Percentiles rank a stretch among this genome's conserved stretches.
These are phyloP conservation scores for Anthopleura sola DNA, from an alignment of 64 coral and sea anemone species.

Conservation along the genomic window DNA sequence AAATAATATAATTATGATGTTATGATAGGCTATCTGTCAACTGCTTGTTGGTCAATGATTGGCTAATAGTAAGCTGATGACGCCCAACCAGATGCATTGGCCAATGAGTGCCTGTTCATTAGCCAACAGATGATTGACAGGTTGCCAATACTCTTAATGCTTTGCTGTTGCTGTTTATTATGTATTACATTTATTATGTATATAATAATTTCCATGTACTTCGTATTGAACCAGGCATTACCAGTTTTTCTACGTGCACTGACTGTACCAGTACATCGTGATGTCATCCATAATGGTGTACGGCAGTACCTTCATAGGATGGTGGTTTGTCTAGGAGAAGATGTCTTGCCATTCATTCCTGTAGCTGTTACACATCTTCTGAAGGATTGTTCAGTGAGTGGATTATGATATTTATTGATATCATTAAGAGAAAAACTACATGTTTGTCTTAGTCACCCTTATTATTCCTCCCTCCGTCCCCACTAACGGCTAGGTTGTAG, in stretches of 20 bases:
- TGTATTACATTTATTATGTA: too few species aligned
- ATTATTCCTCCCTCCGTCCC: too few species aligned
- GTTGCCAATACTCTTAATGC: too few species aligned
- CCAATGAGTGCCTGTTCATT: too few species aligned
- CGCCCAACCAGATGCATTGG: too few species aligned
- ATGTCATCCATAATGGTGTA: conserved; percentile 91
- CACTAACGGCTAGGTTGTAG: too few species aligned
- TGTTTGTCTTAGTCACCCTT: too few species aligned
- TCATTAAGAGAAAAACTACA: too few species aligned
- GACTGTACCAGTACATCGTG: conserved; percentile 76
- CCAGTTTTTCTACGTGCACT: conserved; percentile 80
- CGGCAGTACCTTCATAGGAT: conserved; percentile 93
- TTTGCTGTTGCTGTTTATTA: too few species aligned
- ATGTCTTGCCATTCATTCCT: conserved; percentile 80
- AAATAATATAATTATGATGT: background rate
- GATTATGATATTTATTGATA: too few species aligned
- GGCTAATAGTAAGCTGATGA: background rate
- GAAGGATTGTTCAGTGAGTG: conserved; percentile 85
- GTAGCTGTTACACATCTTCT: conserved; percentile 90
- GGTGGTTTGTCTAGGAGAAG: conserved; percentile 91
- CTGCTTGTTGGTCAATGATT: background rate
- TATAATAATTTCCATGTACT: background rate
- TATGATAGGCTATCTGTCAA: background rate
- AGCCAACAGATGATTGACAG: too few species aligned
- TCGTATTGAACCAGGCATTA: conserved; percentile 63